Evolutionary conservation across 35 echinoderm and acorn worm genomes (phyloP).

Genomic region (Ptychodera flava): DNA sequence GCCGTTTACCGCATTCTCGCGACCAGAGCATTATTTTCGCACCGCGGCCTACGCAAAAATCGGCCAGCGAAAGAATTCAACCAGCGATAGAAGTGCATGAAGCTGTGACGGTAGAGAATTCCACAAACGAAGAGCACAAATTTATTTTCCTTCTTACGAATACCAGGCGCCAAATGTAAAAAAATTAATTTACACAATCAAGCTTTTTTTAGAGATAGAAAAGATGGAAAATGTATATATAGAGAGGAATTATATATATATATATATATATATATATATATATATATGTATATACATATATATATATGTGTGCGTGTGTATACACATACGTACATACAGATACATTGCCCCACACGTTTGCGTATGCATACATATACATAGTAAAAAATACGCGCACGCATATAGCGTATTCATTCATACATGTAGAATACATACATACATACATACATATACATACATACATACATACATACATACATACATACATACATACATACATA

Average conservation of each 20-base stretch:
- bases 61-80: too few species aligned
- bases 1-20: too few species aligned
- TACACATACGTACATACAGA: background rate
- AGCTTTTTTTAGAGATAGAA: too few species aligned
- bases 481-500: constrained; percentile 2
- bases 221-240: too few species aligned
- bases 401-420: background rate
- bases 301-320: background rate
- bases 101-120: too few species aligned
- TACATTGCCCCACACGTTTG: background rate
- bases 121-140: too few species aligned
- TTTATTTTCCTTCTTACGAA: too few species aligned
- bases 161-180: too few species aligned
- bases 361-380: background rate
- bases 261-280: background rate
- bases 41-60: too few species aligned
- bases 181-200: too few species aligned
- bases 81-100: too few species aligned
- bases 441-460: constrained; percentile 2
- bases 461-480: constrained; percentile 2
- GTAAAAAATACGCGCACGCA: background rate
- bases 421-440: background rate
- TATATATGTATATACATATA: background rate
- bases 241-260: background rate
- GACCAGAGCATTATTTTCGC: too few species aligned